Conservation (phyloP, 1,140 invertebrate species). For the Pseudobourletiella spinata region DNA sequence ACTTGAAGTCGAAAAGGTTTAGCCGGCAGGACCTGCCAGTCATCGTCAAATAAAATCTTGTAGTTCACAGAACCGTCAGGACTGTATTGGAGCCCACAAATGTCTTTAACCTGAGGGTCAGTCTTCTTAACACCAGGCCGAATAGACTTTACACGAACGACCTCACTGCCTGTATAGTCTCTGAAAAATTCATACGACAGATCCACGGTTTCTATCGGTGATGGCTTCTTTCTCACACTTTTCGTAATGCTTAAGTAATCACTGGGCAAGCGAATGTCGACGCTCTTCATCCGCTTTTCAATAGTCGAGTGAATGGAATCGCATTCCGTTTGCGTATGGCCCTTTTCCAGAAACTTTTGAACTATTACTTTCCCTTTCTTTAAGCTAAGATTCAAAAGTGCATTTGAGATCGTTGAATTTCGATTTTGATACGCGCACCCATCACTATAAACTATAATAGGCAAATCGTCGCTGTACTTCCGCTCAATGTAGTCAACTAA, state of each 20-base stretch:
- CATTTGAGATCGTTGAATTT: not conserved
- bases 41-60: slow-evolving; percentile 27
- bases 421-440: not conserved
- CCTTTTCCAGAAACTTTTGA: slow-evolving; percentile 42
- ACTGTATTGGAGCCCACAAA: slow-evolving; percentile 28
- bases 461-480: not conserved
- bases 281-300: slow-evolving; percentile 37
- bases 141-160: not conserved
- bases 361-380: slow-evolving; percentile 37
- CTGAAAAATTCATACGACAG: slow-evolving; percentile 23
- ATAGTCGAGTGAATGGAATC: slow-evolving; percentile 41
- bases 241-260: slow-evolving; percentile 34
- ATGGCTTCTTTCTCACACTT: slow-evolving; percentile 28
- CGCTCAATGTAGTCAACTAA: not conserved
- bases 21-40: slow-evolving; percentile 12
- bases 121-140: slow-evolving; percentile 14
- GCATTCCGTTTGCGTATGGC: slow-evolving; percentile 44
- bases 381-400: slow-evolving; percentile 19
- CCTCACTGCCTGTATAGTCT: slow-evolving; percentile 12
- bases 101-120: slow-evolving; percentile 20
- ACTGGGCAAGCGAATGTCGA: slow-evolving; percentile 29
- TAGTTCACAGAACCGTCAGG: slow-evolving; percentile 27
- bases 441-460: not conserved
- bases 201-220: slow-evolving; percentile 20
- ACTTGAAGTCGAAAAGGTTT: not conserved